Conservation (phyloP, 2,113 vertebrate genomes). For the Actenoides lindsayi region DNA sequence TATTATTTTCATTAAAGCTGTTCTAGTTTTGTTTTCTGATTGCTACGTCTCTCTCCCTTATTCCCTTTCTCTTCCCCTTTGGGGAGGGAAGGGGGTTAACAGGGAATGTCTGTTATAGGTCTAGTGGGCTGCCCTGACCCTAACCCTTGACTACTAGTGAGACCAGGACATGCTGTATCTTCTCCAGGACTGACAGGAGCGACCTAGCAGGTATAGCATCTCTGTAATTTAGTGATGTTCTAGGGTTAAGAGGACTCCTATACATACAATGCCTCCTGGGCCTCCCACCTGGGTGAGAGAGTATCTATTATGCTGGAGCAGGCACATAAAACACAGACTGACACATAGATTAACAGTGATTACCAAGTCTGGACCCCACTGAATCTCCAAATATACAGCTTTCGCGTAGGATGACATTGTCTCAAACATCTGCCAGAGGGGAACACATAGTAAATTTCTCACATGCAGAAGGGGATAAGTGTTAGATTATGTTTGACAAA, state of each 20-base stretch:
- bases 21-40: no score
- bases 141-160: background rate
- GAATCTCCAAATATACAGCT: conserved; percentile 40
- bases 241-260: background rate
- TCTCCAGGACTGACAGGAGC: conserved; percentile 9
- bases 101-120: no score
- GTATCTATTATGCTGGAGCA: background rate
- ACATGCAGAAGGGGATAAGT: background rate
- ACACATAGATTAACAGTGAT: conserved; percentile 48
- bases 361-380: conserved; percentile 8
- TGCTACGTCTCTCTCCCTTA: no score
- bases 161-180: background rate
- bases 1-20: no score
- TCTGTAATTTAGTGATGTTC: conserved; percentile 4
- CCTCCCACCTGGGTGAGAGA: conserved; percentile 19
- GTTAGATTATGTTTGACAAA: conserved; percentile 43
- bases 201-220: background rate
- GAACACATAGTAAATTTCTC: conserved; percentile 43
- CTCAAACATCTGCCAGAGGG: conserved; percentile 52
- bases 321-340: conserved; percentile 39
- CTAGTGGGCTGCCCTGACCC: no score
- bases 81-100: no score
- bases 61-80: no score
- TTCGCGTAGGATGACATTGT: conserved; percentile 30
- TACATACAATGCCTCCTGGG: background rate